These are phyloP conservation scores for Furcifer pardalis DNA, from an alignment of 2,797 vertebrate genomes.

Conservation along the genomic window DNA sequence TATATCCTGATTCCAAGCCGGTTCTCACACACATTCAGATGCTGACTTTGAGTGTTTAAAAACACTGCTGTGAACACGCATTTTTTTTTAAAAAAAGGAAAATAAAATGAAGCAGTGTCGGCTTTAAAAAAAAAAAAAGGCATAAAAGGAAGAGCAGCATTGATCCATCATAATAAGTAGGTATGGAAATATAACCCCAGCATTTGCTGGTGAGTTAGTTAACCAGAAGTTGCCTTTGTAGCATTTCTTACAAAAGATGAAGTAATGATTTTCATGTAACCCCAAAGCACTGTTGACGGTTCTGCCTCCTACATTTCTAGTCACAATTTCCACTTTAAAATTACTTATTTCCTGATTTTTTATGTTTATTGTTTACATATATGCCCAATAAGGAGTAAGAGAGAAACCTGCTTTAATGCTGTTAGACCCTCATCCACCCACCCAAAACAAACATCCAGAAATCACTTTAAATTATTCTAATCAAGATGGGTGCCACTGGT, in stretches of 20 bases:
- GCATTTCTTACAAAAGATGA: neutral
- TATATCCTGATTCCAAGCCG: too few species aligned
- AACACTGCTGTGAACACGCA: neutral
- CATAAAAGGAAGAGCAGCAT: neutral
- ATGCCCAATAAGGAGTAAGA: neutral
- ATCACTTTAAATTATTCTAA: neutral
- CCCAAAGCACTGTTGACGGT: too few species aligned
- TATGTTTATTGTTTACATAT: neutral
- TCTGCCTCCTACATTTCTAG: neutral
- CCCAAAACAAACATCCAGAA: neutral
- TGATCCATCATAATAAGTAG: too few species aligned
- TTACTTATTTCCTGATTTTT: neutral
- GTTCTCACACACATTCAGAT: neutral
- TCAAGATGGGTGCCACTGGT: neutral
- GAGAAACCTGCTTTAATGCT: neutral
- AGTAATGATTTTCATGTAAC: too few species aligned
- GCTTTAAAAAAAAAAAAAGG: neutral
- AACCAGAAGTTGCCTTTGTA: neutral
- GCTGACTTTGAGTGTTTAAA: neutral
- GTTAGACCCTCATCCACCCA: too few species aligned
- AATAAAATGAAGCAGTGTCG: neutral
- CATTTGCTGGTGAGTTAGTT: neutral
- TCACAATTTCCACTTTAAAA: neutral
- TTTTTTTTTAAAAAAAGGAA: neutral
- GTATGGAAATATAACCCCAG: neutral